Evolutionary conservation across 92 coral and sea anemone genomes (phyloP), one percentile per base, ranked within the genome.

Genomic region (Porites rus): DNA sequence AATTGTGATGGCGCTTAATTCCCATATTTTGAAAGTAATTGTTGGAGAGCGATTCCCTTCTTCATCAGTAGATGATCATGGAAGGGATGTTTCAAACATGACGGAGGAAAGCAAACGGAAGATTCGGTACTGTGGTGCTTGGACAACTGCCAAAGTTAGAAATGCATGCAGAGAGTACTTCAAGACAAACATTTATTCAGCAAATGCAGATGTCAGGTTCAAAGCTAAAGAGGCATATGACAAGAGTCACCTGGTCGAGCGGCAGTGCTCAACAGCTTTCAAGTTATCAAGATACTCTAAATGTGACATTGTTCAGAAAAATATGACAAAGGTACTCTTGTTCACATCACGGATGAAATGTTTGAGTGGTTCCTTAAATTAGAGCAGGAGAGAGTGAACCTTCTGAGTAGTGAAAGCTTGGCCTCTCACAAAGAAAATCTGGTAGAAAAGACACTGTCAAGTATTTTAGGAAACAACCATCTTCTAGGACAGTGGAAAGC

Each of bases 31-130:
- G 75, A 43, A 13, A 11, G 19, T 71, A 2, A 11, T 71, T 71
- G 75, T 71, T 43, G 56, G 75, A 5, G 20, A 71, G 56, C 75
- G 51, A 24, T 69, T 69, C 17, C 51, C 73, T 69, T 25, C 50
- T 22, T 22, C 73, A 7, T 8, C 11, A 68, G 73, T 21, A 25
- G 46, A 31, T 1, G 50, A 13, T 46, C 65, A 54, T 75, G 79
- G 65, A 54, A 66, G 16, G 62, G 61, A 88, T 84, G 92, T 89
- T 8, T 3, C 25, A 58, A 20, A 64, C 12, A 89, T 84, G 77
- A 54, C 88, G 12, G 73, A 65, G 10, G 81, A 77, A 63, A 77
- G 88, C 65, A 89, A 80, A 85, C 88, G 88, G 4, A 89, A 89
- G 65, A 72, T 89, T 5, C 28, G 88, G 3, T 89, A 89, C 67